phyloP scores from a whole-genome alignment of 2,113 vertebrate species.

The Ceuthmochares aereus region DNA sequence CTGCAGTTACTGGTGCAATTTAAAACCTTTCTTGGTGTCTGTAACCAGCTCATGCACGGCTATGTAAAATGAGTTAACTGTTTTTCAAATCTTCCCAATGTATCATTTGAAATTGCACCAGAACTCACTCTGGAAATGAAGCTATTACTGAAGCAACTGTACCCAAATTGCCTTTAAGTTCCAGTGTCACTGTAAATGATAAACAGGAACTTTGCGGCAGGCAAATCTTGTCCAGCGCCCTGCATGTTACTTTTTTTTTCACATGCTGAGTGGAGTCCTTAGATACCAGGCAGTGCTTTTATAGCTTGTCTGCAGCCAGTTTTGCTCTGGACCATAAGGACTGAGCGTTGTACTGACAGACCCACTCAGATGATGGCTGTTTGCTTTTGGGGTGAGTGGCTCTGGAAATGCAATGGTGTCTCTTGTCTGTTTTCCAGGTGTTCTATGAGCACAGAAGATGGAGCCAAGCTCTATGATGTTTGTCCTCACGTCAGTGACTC shows the following conservation, averaged over 20 bases:
- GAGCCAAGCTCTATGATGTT: conserved; percentile 95
- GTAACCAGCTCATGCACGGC: background rate
- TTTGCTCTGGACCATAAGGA: background rate
- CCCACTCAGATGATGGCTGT: background rate
- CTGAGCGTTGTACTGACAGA: background rate
- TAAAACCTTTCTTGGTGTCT: background rate
- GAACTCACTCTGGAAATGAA: background rate
- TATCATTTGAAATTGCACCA: background rate
- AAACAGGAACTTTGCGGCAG: background rate
- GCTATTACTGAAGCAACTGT: background rate
- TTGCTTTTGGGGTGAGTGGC: background rate
- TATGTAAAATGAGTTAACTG: background rate
- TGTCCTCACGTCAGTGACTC: conserved; percentile 97
- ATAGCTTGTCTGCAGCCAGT: background rate
- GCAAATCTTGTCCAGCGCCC: background rate
- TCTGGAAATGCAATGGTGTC: background rate
- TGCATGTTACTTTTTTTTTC: background rate
- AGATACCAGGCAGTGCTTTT: background rate
- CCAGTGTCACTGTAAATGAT: background rate
- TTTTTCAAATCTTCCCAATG: background rate
- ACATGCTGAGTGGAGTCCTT: background rate
- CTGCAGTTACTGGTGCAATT: background rate
- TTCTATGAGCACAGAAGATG: conserved; percentile 98
- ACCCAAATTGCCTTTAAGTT: background rate
- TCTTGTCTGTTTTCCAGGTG: conserved; percentile 80